Conservation (phyloP, 2,888 invertebrate species). For the Tetanocera ferruginea region DNA sequence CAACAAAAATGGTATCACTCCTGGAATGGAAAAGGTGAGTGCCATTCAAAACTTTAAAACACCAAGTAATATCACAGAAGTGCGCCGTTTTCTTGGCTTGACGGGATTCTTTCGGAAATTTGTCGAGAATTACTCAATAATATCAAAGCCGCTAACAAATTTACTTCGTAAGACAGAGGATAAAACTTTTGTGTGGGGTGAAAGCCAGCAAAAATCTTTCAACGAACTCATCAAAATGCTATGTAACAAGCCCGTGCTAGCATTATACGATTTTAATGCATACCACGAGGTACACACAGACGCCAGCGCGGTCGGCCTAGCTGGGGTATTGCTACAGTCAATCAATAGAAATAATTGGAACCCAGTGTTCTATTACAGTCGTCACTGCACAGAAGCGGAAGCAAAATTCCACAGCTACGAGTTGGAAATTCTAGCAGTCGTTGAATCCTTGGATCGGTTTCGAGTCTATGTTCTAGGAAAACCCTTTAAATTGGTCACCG, state of each 20-base stretch:
- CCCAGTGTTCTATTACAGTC: background rate
- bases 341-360: slow-evolving; percentile 1
- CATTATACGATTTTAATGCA: slow-evolving; percentile 31
- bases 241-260: too few relatives aligned
- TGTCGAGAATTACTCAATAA: slow-evolving; percentile 40
- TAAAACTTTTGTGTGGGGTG: too few relatives aligned
- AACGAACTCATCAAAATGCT: too few relatives aligned
- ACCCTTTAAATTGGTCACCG: slow-evolving; percentile 22
- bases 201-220: too few relatives aligned
- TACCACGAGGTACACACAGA: slow-evolving; percentile 38
- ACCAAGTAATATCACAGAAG: slow-evolving; percentile 11
- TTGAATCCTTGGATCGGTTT: too few relatives aligned
- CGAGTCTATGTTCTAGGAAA: too few relatives aligned
- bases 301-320: slow-evolving; percentile 23
- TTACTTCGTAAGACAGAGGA: too few relatives aligned
- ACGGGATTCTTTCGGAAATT: slow-evolving; percentile 46
- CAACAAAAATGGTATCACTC: slow-evolving; percentile 6
- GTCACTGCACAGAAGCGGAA: too few relatives aligned
- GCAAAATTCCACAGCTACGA: too few relatives aligned
- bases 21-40: background rate
- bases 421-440: too few relatives aligned
- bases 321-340: slow-evolving; percentile 26
- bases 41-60: slow-evolving; percentile 5
- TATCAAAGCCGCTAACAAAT: slow-evolving; percentile 49
- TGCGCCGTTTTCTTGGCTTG: slow-evolving; percentile 37